A percentile compares a stretch with the other conserved stretches of the same genome.
phyloP scores from a whole-genome alignment of 2,113 vertebrate genomes.

The Pristiophorus japonicus region DNA sequence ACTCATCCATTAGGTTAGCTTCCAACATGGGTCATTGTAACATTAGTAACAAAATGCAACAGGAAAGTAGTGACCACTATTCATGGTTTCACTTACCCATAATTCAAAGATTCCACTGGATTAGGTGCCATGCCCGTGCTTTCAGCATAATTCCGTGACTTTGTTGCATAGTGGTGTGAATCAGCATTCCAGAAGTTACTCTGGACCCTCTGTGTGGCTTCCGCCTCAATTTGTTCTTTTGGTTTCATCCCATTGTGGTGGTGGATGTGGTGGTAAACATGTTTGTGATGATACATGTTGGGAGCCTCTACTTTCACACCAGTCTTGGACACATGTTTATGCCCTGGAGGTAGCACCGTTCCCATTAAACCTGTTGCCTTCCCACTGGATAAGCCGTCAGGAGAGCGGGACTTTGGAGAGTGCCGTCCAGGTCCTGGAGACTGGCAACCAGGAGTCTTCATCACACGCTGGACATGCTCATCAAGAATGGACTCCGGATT shows the following conservation, averaged over 20 bases:
- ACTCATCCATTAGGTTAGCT: background rate
- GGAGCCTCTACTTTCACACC: constrained; percentile 63
- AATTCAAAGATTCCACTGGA: constrained; percentile 65
- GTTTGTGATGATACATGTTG: constrained; percentile 74
- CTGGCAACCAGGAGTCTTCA: constrained; percentile 89
- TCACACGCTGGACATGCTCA: constrained; percentile 89
- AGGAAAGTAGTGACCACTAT: background rate
- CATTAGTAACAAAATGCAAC: background rate
- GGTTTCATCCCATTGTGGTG: constrained; percentile 57
- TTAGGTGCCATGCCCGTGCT: constrained; percentile 53
- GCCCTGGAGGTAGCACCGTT: constrained; percentile 53
- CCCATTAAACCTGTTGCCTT: constrained; percentile 54
- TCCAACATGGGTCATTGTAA: background rate
- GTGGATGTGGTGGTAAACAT: constrained; percentile 75
- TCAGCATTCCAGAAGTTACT: constrained; percentile 70
- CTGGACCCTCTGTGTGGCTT: constrained; percentile 60
- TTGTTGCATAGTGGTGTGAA: constrained; percentile 65
- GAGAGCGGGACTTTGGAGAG: constrained; percentile 78
- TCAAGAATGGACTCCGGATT: constrained; percentile 94
- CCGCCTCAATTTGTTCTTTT: constrained; percentile 71
- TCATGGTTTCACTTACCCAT: constrained; percentile 60
- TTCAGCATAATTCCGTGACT: constrained; percentile 74
- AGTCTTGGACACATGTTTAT: constrained; percentile 66
- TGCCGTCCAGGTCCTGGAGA: constrained; percentile 79
- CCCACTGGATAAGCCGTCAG: constrained; percentile 59